Evolutionary conservation across 2,797 vertebrate species (phyloP).

Genomic region (Pseudopleuronectes americanus): DNA sequence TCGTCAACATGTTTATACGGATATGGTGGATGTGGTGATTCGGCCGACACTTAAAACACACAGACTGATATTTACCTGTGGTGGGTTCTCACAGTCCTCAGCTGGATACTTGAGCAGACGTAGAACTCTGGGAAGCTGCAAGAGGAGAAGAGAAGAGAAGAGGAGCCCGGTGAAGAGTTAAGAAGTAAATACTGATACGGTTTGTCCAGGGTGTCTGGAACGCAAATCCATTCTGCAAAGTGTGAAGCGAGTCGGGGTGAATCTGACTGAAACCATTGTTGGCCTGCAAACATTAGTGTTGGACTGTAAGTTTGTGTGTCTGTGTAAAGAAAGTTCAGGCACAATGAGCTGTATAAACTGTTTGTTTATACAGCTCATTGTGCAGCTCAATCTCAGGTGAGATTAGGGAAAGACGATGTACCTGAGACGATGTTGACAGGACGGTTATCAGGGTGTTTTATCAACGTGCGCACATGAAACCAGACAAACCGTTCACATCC

Average conservation of each 20-base stretch:
- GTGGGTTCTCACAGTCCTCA: constrained; percentile 83
- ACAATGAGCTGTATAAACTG: background rate
- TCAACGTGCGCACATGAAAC: too few relatives aligned
- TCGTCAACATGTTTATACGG: background rate
- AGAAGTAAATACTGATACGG: background rate
- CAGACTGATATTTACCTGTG: constrained; percentile 73
- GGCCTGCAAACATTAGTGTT: background rate
- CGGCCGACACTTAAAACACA: background rate
- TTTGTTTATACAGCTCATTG: too few relatives aligned
- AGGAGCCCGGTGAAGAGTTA: background rate
- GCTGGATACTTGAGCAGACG: constrained; percentile 93
- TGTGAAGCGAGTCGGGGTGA: background rate
- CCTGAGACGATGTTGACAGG: too few relatives aligned
- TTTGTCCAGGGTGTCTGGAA: background rate
- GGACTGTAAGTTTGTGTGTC: background rate
- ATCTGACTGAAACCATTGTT: background rate
- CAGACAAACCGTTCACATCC: too few relatives aligned
- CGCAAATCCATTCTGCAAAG: background rate
- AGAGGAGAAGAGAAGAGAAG: constrained; percentile 31
- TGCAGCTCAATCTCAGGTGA: too few relatives aligned
- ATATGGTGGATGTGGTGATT: background rate
- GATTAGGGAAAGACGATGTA: background rate
- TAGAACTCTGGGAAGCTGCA: constrained; percentile 92
- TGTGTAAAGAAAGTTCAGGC: background rate
- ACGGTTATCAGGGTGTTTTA: too few relatives aligned